phyloP scores from a whole-genome alignment of 1,140 invertebrate species.

The Drosophila elegans region DNA sequence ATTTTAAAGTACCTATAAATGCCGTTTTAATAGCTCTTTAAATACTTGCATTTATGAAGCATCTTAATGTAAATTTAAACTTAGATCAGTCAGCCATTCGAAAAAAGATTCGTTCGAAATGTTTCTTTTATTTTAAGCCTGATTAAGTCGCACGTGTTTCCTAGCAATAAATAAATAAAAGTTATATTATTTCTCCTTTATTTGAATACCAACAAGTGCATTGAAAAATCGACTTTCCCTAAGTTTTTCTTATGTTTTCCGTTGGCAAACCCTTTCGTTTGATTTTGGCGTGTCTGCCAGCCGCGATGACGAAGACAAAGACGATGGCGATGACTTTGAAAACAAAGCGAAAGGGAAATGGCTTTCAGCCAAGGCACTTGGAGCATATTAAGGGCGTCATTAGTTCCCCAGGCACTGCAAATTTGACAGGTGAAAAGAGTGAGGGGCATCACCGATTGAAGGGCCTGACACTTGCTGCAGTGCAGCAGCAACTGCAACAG shows the following conservation, averaged over 20 bases:
- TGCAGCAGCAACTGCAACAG: slow-evolving; percentile 36
- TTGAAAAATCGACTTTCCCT: slow-evolving; percentile 11
- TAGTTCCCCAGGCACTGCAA: slow-evolving; percentile 73
- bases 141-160: too few species aligned
- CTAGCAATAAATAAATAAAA: too few species aligned
- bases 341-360: slow-evolving; percentile 75
- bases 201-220: slow-evolving; percentile 6
- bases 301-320: slow-evolving; percentile 35
- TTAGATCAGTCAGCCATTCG: too few species aligned
- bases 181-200: background rate
- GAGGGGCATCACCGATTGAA: slow-evolving; percentile 34
- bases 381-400: slow-evolving; percentile 82
- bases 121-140: too few species aligned
- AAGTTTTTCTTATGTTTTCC: slow-evolving; percentile 2
- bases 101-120: too few species aligned
- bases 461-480: slow-evolving; percentile 73
- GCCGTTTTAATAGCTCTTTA: too few species aligned
- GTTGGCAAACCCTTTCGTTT: slow-evolving; percentile 60
- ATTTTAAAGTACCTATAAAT: too few species aligned
- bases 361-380: slow-evolving; percentile 71
- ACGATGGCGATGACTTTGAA: slow-evolving; percentile 71
- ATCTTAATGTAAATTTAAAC: too few species aligned
- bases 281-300: slow-evolving; percentile 73
- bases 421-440: slow-evolving; percentile 59
- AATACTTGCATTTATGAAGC: too few species aligned